Base-by-base conservation (phyloP, 2,888 invertebrate species). In the Smittia sp. region DNA sequence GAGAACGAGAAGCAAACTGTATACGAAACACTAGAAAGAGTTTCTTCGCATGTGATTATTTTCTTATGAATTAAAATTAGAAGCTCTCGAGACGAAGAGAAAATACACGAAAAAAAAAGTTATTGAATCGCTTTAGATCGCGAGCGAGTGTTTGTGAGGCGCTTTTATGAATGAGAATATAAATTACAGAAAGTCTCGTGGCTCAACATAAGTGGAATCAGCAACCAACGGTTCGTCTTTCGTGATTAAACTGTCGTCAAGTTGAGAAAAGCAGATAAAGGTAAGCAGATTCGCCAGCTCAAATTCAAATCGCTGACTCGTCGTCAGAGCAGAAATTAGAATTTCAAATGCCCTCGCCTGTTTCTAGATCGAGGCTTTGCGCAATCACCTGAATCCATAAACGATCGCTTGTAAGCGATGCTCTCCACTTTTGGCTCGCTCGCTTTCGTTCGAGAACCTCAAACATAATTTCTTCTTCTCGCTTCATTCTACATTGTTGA, bases 41-140 rank as follows among this genome's bases (percentile, higher is more conserved):
- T 58, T 22, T 58, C 7, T 58, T 13, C 58, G n/a, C 58, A 58
- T 58, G 58, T 58, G 58, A 58, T 58, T 58, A 58, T 58, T 58
- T 58, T 46, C 46, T 58, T 58, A 58, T 58, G 22, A 70, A 70
- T 70, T 72, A 72, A 72, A 72, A 72, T 72, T 72, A 72, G 72
- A 72, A 72, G 72, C 62, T 72, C 58, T 22, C 22, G 58, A 46
- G 18, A 38, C 6, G 38, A 41, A 70, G 54, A 63, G 7, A 62
- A 46, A 25, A 72, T 58, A 70, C 32, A 70, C 58, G 20, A 70
- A 52, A 68, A 52, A 39, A 27, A 39, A 52, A 62, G n/a, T 63
- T 63, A 63, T 63, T 63, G 25, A 63, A 25, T 63, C 58, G 58
- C 58, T 58, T 58, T n/a, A n/a, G 58, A 22, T 46, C 58, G 58